Percentiles rank a stretch among this genome's conserved stretches.
Evolutionary conservation across 1,140 invertebrate species (phyloP).

Genomic region (Drosophila rhopaloa): DNA sequence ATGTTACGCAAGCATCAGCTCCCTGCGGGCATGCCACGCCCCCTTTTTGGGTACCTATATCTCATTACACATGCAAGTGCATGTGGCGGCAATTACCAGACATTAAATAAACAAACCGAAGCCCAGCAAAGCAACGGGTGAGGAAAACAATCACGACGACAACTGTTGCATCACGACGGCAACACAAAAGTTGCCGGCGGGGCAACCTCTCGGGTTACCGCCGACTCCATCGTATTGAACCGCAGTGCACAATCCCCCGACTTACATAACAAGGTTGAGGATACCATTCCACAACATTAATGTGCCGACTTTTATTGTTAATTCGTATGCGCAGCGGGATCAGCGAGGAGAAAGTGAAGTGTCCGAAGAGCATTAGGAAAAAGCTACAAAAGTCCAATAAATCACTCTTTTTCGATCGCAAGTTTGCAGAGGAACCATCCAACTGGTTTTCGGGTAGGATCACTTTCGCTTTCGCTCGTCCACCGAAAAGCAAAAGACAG

Average conservation of each 20-base stretch:
- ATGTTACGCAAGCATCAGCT: slow-evolving; percentile 24
- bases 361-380: slow-evolving; percentile 47
- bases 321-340: slow-evolving; percentile 74
- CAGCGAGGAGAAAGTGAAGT: slow-evolving; percentile 74
- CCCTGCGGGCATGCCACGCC: slow-evolving; percentile 18
- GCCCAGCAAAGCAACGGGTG: slow-evolving; percentile 30
- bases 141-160: slow-evolving; percentile 40
- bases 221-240: slow-evolving; percentile 62
- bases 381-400: slow-evolving; percentile 37
- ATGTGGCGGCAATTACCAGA: slow-evolving; percentile 78
- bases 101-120: slow-evolving; percentile 79
- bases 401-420: slow-evolving; percentile 39
- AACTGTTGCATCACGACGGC: slow-evolving; percentile 65
- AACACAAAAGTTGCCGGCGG: slow-evolving; percentile 29
- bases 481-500: slow-evolving; percentile 19
- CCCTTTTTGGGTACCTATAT: slow-evolving; percentile 20
- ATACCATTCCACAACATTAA: slow-evolving; percentile 29
- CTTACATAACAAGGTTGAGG: slow-evolving; percentile 77
- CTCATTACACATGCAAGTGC: slow-evolving; percentile 80
- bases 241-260: slow-evolving; percentile 49
- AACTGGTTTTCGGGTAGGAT: slow-evolving; percentile 59
- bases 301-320: slow-evolving; percentile 49
- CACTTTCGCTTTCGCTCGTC: slow-evolving; percentile 62
- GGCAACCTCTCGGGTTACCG: slow-evolving; percentile 57
- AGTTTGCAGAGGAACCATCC: slow-evolving; percentile 58